Evolutionary conservation across 2,888 invertebrate species (phyloP).

Genomic region (Rhodophaea formosa): DNA sequence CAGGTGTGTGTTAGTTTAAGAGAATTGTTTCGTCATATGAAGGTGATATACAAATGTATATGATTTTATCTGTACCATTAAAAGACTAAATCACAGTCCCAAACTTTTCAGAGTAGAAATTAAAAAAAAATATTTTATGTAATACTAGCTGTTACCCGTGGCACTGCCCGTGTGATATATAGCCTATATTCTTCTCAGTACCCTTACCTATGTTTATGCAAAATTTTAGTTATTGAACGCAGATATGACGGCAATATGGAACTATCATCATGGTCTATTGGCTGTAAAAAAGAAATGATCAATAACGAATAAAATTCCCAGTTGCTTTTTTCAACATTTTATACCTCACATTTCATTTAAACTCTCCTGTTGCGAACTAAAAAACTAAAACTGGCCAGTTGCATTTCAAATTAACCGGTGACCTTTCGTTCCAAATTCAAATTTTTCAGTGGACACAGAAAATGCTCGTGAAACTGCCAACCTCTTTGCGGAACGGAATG

Average conservation of each 20-base stretch:
- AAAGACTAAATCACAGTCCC: no score
- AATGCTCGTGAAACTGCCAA: conserved; percentile 67
- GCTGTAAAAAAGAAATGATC: not conserved
- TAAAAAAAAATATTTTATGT: no score
- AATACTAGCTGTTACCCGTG: no score
- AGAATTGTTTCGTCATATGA: not conserved
- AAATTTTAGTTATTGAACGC: no score
- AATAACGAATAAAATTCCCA: not conserved
- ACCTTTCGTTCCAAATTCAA: conserved; percentile 70
- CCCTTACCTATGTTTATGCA: no score
- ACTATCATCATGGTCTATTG: not conserved
- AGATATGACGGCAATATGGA: no score
- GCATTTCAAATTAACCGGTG: conserved; percentile 72
- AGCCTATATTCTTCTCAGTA: no score
- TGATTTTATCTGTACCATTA: not conserved
- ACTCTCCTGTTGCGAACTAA: conserved; percentile 34
- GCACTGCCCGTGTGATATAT: no score
- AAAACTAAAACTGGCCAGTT: conserved; percentile 64
- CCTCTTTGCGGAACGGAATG: conserved; percentile 68
- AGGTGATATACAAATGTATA: not conserved
- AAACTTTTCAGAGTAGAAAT: no score
- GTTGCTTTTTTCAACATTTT: conserved; percentile 37
- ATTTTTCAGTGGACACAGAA: conserved; percentile 70
- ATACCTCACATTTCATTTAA: conserved; percentile 44
- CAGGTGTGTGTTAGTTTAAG: not conserved